Percentiles rank a stretch among this genome's conserved stretches.
Conservation (phyloP, 2,113 vertebrate genomes). For the Cyrtonyx montezumae region DNA sequence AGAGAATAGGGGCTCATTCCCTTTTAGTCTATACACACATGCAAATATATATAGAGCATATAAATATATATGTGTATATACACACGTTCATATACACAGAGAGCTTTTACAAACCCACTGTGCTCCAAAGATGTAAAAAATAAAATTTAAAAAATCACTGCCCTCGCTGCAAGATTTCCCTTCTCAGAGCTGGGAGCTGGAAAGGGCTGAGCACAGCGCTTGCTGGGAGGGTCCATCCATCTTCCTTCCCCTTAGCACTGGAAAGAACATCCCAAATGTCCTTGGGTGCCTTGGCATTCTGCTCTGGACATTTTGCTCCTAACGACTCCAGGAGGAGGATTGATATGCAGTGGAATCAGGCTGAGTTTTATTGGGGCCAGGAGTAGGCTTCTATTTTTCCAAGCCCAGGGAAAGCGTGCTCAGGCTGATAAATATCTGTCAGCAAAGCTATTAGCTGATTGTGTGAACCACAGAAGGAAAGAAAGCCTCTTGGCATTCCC, state of each 20-base stretch:
- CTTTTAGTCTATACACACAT: background rate
- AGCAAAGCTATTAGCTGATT: slow-evolving; percentile 53
- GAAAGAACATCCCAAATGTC: background rate
- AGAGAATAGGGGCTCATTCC: background rate
- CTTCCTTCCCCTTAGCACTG: background rate
- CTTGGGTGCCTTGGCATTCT: slow-evolving; percentile 36
- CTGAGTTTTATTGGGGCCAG: slow-evolving; percentile 46
- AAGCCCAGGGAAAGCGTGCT: background rate
- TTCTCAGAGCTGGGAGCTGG: background rate
- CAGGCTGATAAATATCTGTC: slow-evolving; percentile 57
- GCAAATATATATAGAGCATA: background rate
- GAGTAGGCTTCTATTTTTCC: slow-evolving; percentile 33
- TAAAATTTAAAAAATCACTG: background rate
- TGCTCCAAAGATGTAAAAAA: background rate
- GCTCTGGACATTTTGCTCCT: slow-evolving; percentile 33
- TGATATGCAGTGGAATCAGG: background rate
- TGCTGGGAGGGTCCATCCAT: background rate
- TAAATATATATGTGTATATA: background rate
- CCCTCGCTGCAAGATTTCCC: background rate
- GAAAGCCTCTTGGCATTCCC: background rate
- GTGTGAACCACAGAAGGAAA: background rate
- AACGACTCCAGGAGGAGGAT: slow-evolving; percentile 23
- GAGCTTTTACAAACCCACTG: background rate
- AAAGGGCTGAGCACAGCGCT: background rate
- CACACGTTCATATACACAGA: background rate